Base-by-base conservation (phyloP, 1,140 invertebrate genomes). In the Drosophila mayri region DNA sequence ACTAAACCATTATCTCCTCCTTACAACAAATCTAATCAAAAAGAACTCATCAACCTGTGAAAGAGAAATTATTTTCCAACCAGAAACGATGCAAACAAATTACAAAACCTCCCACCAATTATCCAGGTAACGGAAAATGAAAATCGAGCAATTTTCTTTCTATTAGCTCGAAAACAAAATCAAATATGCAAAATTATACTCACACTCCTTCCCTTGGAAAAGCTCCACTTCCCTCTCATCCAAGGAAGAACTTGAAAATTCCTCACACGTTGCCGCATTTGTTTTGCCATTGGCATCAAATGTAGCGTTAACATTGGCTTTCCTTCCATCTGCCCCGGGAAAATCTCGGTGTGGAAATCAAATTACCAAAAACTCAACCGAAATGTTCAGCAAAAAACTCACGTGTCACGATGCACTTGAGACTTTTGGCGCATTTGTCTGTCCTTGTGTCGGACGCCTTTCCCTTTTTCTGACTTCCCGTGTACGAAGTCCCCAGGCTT, bases 321-420 rank as follows among this genome's bases (percentile, higher is more conserved):
- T 61, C 4, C n/a, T 22, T 8, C 20, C 20, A 55, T 55, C 28
- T 18, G 28, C 35, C 55, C 58, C 63, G 54, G 66, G 71, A 70
- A 80, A 80, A 80, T 87, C 84, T 80, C 71, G 52, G 38, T 61
- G 76, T 63, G 76, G 68, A 87, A 90, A 90, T 88, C 77, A 90
- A 88, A 88, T 88, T 90, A 78, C 85, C 67, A 67, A 79, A 76
- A 79, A 78, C 66, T 46, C 57, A 61, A 60, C 57, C 28, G 54
- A 60, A 79, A 40, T 80, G 46, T 37, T 60, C 50, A 63, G 37
- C 41, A 73, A 71, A 66, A 83, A 63, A 76, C 72, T 66, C 85
- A 88, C 84, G 85, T 88, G 84, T 88, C 84, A 84, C 71, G 80
- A 67, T 88, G 85, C 84, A 88, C 84, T 88, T 88, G 85, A 88